Evolutionary conservation across 2,888 invertebrate species (phyloP).

Genomic region (Schrankia costaestrigalis): DNA sequence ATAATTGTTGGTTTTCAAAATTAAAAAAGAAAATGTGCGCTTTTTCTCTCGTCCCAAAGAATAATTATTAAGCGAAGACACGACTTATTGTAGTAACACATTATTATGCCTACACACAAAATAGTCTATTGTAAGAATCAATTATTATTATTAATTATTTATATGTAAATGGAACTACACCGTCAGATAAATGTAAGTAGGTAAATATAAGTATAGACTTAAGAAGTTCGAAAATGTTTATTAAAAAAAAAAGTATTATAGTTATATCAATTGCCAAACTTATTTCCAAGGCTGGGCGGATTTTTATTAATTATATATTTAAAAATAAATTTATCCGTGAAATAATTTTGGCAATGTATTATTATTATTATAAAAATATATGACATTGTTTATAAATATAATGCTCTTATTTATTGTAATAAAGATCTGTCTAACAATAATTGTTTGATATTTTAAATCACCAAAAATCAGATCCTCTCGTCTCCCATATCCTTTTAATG

Average conservation of each 20-base stretch:
- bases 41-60: constrained; percentile 13
- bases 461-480: no score
- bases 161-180: constrained; percentile 23
- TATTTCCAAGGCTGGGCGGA: constrained; percentile 70
- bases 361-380: constrained; percentile 32
- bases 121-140: constrained; percentile 9
- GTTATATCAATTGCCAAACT: constrained; percentile 41
- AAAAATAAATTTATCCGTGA: constrained; percentile 44
- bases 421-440: constrained; percentile 22
- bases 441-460: constrained; percentile 8
- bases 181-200: constrained; percentile 27
- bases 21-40: constrained; percentile 11
- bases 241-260: constrained; percentile 24
- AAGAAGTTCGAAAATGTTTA: constrained; percentile 21
- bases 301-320: constrained; percentile 31
- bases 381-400: constrained; percentile 4
- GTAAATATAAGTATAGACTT: constrained; percentile 15
- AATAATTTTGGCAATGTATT: constrained; percentile 51
- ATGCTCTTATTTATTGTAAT: constrained; percentile 30
- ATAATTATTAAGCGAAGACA: constrained; percentile 9
- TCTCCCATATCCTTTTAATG: no score
- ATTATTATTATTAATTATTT: constrained; percentile 14
- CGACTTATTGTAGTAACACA: constrained; percentile 10
- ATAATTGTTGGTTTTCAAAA: not conserved
- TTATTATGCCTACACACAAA: constrained; percentile 4